These are phyloP conservation scores for Psilopogon haemacephalus DNA, from an alignment of 2,113 vertebrate genomes.

Conservation along the genomic window DNA sequence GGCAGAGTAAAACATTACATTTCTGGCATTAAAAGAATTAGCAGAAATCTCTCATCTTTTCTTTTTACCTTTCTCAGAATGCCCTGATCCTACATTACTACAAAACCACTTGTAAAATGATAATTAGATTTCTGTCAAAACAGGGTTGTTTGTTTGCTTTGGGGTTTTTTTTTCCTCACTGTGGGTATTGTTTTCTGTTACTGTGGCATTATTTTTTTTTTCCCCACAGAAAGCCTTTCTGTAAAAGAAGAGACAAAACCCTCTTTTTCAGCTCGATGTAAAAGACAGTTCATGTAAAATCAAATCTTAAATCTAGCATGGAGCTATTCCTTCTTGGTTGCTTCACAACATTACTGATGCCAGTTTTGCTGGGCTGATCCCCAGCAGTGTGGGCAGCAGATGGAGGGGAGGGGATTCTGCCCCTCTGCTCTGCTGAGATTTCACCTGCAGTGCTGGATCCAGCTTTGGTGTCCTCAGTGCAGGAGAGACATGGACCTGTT, in stretches of 20 bases:
- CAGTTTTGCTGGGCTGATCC: too few species aligned
- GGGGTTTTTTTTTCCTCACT: neutral
- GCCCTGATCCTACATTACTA: neutral
- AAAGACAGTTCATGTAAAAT: neutral
- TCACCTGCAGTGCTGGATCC: too few species aligned
- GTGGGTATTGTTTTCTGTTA: neutral
- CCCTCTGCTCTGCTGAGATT: too few species aligned
- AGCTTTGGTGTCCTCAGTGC: too few species aligned
- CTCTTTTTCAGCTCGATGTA: neutral
- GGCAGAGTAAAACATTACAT: neutral
- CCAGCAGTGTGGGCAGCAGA: too few species aligned
- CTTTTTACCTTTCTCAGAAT: neutral
- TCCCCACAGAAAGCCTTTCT: constrained; percentile 29
- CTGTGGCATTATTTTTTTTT: neutral
- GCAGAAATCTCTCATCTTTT: neutral
- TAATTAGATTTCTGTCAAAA: neutral
- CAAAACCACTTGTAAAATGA: neutral
- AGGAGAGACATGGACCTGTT: too few species aligned
- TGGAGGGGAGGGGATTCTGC: too few species aligned
- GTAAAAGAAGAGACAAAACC: neutral
- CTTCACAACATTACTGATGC: neutral
- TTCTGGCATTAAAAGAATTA: neutral
- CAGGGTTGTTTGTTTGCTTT: neutral
- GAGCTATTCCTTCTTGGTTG: neutral
- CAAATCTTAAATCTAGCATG: neutral